phyloP scores from a whole-genome alignment of 2,113 vertebrate species.

The Pardalotus punctatus region DNA sequence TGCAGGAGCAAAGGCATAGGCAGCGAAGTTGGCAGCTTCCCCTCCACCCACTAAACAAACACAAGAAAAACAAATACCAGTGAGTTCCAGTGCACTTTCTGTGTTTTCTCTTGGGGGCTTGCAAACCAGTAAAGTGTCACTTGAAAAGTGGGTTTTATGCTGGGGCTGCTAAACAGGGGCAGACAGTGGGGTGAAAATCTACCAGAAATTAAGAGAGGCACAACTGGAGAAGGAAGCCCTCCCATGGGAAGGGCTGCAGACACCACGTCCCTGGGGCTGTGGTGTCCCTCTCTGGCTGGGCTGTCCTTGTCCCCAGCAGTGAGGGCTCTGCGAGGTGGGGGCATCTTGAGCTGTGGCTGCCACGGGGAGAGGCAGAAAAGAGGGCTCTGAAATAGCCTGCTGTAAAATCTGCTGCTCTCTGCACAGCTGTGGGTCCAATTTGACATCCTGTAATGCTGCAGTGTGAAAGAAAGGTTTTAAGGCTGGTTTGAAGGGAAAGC shows the following conservation, averaged over 20 bases:
- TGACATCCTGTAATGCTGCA: fast-evolving
- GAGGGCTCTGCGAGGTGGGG: neutral
- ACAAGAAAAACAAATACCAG: conserved; percentile 30
- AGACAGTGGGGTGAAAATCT: fast-evolving
- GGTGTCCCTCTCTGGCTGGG: neutral
- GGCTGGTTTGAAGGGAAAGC: neutral
- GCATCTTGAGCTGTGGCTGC: neutral
- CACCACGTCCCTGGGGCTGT: neutral
- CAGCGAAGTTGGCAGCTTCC: conserved; percentile 92
- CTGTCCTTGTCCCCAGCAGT: neutral
- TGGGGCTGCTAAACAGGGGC: neutral
- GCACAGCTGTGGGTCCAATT: fast-evolving
- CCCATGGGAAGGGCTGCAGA: neutral
- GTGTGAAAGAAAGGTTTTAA: neutral
- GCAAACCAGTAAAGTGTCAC: neutral
- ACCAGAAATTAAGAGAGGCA: too few relatives aligned
- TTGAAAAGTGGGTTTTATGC: neutral
- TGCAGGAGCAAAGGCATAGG: conserved; percentile 92
- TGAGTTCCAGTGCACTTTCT: neutral
- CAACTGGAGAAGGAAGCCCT: neutral
- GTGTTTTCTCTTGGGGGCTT: neutral
- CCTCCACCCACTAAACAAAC: conserved; percentile 88
- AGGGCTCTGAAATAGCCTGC: neutral
- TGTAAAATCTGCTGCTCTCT: neutral
- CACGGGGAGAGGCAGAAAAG: neutral